A percentile compares a stretch with the other conserved stretches of the same genome.
Evolutionary conservation across 2,113 vertebrate species (phyloP).

Genomic region (Corapipo altera): DNA sequence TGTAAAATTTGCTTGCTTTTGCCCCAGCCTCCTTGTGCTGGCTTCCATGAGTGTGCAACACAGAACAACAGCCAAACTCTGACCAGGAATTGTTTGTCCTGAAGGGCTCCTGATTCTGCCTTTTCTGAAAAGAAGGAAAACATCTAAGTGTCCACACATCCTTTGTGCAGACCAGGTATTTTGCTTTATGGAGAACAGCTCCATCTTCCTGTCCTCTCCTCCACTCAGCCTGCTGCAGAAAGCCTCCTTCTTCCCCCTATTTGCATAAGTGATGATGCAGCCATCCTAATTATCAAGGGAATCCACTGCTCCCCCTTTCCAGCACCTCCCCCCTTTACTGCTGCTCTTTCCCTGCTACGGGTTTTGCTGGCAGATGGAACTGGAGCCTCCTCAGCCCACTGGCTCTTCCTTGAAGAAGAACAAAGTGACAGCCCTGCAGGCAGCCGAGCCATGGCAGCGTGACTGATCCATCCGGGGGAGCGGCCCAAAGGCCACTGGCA

Average conservation of each 20-base stretch:
- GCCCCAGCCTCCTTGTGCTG: neutral
- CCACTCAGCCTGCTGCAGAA: neutral
- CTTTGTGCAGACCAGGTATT: neutral
- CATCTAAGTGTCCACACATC: neutral
- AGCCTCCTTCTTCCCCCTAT: neutral
- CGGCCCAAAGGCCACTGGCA: neutral
- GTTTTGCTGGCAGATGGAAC: constrained; percentile 56
- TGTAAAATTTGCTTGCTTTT: neutral
- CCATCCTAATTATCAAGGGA: constrained; percentile 38
- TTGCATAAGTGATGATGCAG: constrained; percentile 54
- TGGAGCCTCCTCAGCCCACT: constrained; percentile 61
- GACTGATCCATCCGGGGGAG: neutral
- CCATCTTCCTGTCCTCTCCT: neutral
- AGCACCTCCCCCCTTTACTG: constrained; percentile 34
- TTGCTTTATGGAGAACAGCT: neutral
- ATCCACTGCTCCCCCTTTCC: neutral
- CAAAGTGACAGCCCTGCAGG: constrained; percentile 67
- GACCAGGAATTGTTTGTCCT: neutral
- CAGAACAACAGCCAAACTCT: neutral
- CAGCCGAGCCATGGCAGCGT: neutral
- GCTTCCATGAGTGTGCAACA: neutral
- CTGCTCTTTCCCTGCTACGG: constrained; percentile 54
- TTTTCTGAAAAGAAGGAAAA: neutral
- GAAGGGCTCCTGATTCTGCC: neutral
- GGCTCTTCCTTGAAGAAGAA: constrained; percentile 64